A percentile compares a stretch with the other conserved stretches of the same genome.
Evolutionary conservation across 2,888 invertebrate genomes (phyloP).

Genomic region (Dusona sp.): DNA sequence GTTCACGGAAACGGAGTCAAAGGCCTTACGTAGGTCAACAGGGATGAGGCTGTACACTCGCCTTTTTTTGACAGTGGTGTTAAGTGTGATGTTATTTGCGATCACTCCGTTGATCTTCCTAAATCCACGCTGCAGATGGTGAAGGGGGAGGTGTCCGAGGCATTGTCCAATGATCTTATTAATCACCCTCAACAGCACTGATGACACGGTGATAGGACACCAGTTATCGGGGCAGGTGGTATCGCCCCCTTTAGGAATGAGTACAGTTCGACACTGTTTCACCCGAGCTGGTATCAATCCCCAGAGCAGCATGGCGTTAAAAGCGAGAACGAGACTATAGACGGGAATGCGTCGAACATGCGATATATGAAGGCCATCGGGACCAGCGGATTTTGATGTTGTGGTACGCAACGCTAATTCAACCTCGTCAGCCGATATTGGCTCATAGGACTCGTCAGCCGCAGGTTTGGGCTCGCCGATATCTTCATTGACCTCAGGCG

Average conservation of each 20-base stretch:
- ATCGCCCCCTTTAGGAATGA: neutral
- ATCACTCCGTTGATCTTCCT: slow-evolving; percentile 9
- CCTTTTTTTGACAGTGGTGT: neutral
- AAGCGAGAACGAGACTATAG: neutral
- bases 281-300: neutral
- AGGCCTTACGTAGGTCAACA: slow-evolving; percentile 4
- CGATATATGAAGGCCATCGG: slow-evolving; percentile 5
- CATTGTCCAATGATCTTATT: slow-evolving; percentile 21
- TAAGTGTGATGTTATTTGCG: neutral
- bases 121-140: slow-evolving; percentile 17
- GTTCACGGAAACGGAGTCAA: slow-evolving; percentile 16
- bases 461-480: neutral
- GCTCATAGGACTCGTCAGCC: neutral
- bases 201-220: slow-evolving; percentile 23
- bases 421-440: neutral
- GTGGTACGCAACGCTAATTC: neutral
- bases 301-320: slow-evolving; percentile 19
- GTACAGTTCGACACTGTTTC: neutral
- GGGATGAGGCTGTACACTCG: slow-evolving; percentile 22
- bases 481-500: neutral
- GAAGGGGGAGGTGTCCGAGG: neutral
- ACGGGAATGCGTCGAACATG: neutral
- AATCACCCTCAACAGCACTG: slow-evolving; percentile 3
- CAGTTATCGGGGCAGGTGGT: neutral
- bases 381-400: slow-evolving; percentile 5